A percentile compares a stretch with the other conserved stretches of the same genome.
Evolutionary conservation across 2,113 vertebrate species (phyloP).

Genomic region (Menura novaehollandiae): DNA sequence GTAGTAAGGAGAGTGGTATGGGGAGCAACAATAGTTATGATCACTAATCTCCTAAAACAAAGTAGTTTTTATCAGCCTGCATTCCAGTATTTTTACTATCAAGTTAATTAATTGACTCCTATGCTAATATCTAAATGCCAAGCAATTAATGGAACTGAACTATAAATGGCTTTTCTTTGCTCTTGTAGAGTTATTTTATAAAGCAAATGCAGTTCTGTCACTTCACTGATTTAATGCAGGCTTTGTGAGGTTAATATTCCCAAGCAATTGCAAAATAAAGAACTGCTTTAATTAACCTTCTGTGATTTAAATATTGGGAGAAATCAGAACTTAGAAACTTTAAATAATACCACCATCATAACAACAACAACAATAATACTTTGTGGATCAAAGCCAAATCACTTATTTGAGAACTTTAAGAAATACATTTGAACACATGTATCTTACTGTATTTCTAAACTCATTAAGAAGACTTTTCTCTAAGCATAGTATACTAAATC

Average conservation of each 20-base stretch:
- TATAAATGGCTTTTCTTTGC: constrained; percentile 74
- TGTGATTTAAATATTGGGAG: constrained; percentile 78
- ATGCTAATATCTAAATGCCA: constrained; percentile 85
- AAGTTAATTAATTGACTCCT: constrained; percentile 84
- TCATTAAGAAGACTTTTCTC: neutral
- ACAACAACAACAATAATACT: constrained; percentile 5
- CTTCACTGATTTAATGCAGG: constrained; percentile 70
- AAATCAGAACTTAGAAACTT: constrained; percentile 45
- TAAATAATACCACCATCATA: constrained; percentile 9
- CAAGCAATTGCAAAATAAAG: constrained; percentile 71
- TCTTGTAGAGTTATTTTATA: constrained; percentile 63
- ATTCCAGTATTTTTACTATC: constrained; percentile 78
- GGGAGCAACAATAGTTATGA: constrained; percentile 1
- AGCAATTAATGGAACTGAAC: constrained; percentile 86
- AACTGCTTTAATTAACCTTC: constrained; percentile 86
- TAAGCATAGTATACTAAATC: neutral
- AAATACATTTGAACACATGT: neutral
- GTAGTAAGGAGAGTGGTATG: neutral
- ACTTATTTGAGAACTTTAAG: neutral
- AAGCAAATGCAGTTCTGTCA: constrained; percentile 65
- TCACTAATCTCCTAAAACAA: constrained; percentile 39
- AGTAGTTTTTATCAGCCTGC: constrained; percentile 41
- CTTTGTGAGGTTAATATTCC: constrained; percentile 74
- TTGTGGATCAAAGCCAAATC: neutral
- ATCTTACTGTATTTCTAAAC: neutral